Conservation (phyloP, 2,888 invertebrate species). For the Erpobdella octoculata region DNA sequence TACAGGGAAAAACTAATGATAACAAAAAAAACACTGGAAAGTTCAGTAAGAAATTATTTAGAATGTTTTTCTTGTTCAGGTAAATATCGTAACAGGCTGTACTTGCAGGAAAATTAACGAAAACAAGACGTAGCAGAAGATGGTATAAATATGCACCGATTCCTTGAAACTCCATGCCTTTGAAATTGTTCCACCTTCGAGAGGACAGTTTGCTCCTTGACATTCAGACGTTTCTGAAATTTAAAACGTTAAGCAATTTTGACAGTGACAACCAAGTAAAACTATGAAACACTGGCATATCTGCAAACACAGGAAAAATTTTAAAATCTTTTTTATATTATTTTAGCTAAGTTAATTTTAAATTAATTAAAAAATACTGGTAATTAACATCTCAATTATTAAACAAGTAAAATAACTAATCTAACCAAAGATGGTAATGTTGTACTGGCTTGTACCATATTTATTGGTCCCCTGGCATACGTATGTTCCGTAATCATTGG, state of each 20-base stretch:
- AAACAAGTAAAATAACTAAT: not conserved
- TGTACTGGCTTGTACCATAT: slow-evolving; percentile 40
- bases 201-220: slow-evolving; percentile 48
- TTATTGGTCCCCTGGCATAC: slow-evolving; percentile 45
- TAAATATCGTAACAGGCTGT: no score
- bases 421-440: slow-evolving; percentile 44
- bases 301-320: not conserved
- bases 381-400: not conserved
- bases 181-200: slow-evolving; percentile 31
- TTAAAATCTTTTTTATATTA: not conserved
- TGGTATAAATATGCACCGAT: no score
- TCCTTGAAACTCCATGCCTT: not conserved
- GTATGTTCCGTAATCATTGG: slow-evolving; percentile 46
- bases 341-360: no score
- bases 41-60: no score
- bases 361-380: not conserved
- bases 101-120: no score
- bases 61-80: no score
- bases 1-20: no score
- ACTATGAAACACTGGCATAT: no score
- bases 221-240: slow-evolving; percentile 49
- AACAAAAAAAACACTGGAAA: no score
- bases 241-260: slow-evolving; percentile 30
- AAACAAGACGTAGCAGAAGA: no score
- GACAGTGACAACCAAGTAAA: no score